Evolutionary conservation across 1,140 invertebrate genomes (phyloP), one percentile per base, ranked within the genome.

Genomic region (Papilio machaon): DNA sequence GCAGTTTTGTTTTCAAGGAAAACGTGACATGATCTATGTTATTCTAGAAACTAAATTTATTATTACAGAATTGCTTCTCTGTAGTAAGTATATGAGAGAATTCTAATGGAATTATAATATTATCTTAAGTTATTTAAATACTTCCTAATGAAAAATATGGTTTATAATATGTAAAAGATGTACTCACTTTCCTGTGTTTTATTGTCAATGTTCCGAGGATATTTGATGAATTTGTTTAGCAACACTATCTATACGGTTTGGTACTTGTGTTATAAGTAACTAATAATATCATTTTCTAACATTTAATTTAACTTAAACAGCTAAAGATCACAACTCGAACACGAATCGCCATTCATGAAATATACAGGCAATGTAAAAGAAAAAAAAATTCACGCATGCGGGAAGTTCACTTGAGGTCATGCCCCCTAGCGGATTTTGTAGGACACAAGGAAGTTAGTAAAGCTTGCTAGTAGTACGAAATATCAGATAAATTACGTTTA

Each of bases 1-100:
- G 94, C 94, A 95, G 93, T 95, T 94, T 91, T 93, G 90, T 91
- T 92, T 91, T 92, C 85, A 89, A 87, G 84, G 85, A 88, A 90
- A 86, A 83, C 58, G 79, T 23, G 52, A 77, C 73, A 70, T 75
- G 38, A 82, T 76, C 64, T 67, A 46, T 52, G 79, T 81, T 76
- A 46, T 54, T 82, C 60, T 6, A 70, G 49, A 43, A 52, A 81
- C 38, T 47, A 52, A 19, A 73, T 74, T 67, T 35, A 81, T 8
- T 76, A 81, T 73, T 1, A 47, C 67, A 13, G 15, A 38, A 43
- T 23, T 58, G 15, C 9, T 58, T 8, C 38, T 15, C 38, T 70
- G 4, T 15, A 70, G 13, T 35, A 5, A 35, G 9, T 13, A 30
- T 35, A 6, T 64, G 13, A 35, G 11, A 35, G n/a, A n/a, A 67